Conservation (phyloP, 2,797 vertebrate genomes). For the Selene dorsalis region DNA sequence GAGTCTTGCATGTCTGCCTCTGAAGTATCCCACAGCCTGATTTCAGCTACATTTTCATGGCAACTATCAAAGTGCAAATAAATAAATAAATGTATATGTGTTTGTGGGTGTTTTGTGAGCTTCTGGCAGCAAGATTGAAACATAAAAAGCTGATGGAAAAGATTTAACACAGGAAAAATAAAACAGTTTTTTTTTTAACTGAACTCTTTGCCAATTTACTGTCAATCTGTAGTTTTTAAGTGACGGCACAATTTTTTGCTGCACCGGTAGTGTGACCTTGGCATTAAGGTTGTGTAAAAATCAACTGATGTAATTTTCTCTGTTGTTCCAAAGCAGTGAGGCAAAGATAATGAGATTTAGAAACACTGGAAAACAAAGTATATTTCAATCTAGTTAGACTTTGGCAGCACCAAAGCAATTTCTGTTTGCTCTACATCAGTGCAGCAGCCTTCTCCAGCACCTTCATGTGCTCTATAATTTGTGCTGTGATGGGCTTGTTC, state of each 20-base stretch:
- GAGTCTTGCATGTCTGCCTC: constrained; percentile 23
- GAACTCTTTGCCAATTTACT: constrained; percentile 31
- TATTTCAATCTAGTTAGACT: constrained; percentile 27
- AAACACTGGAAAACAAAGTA: constrained; percentile 38
- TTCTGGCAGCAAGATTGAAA: constrained; percentile 53
- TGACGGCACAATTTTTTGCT: constrained; percentile 15
- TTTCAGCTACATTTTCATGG: constrained; percentile 60
- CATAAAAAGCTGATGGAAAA: constrained; percentile 65
- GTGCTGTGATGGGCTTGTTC: constrained; percentile 60
- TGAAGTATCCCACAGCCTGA: constrained; percentile 40
- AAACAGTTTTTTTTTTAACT: constrained; percentile 53
- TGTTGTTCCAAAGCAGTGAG: background rate
- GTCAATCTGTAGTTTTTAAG: constrained; percentile 38
- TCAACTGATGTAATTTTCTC: constrained; percentile 25
- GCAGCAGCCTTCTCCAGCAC: constrained; percentile 37
- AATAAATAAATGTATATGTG: constrained; percentile 48
- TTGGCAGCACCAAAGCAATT: constrained; percentile 44
- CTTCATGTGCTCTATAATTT: constrained; percentile 69
- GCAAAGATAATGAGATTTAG: constrained; percentile 36
- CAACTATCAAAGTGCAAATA: constrained; percentile 64
- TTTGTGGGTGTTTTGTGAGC: constrained; percentile 36
- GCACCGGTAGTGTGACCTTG: constrained; percentile 24
- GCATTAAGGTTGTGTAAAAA: constrained; percentile 20
- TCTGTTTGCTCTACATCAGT: constrained; percentile 44
- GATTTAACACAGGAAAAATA: constrained; percentile 61